Conservation (phyloP, 2,797 vertebrate species). For the Hippopotamyrus pictus region DNA sequence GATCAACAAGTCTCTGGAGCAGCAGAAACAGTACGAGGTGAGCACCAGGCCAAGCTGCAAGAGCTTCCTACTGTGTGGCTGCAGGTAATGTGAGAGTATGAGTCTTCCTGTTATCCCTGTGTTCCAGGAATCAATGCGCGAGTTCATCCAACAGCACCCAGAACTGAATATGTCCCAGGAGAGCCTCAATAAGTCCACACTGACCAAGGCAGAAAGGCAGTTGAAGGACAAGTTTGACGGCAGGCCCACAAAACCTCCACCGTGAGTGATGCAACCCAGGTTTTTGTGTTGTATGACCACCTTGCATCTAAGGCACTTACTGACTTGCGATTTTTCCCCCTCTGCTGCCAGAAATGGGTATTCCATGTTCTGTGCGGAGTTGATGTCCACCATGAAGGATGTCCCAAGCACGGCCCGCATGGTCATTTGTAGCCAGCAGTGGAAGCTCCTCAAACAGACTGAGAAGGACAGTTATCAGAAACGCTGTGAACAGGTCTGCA, state of each 20-base stretch:
- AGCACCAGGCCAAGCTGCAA: neutral
- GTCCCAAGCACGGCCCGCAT: constrained; percentile 96
- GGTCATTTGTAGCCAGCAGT: constrained; percentile 96
- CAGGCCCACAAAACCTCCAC: constrained; percentile 72
- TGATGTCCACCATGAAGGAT: constrained; percentile 98
- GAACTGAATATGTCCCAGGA: constrained; percentile 87
- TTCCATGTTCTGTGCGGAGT: constrained; percentile 94
- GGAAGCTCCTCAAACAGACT: constrained; percentile 86
- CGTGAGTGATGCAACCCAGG: constrained; percentile 53
- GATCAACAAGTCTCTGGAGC: constrained; percentile 96
- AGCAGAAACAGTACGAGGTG: constrained; percentile 90
- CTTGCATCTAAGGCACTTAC: neutral
- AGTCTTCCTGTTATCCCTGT: constrained; percentile 34
- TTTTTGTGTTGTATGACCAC: neutral
- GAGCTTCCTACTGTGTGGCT: neutral
- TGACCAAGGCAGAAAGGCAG: constrained; percentile 66
- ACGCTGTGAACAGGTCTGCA: constrained; percentile 87
- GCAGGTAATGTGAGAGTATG: constrained; percentile 43
- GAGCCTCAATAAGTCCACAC: constrained; percentile 39
- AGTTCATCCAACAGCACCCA: constrained; percentile 92
- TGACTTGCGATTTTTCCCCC: neutral
- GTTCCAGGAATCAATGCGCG: constrained; percentile 78
- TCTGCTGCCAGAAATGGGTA: constrained; percentile 79
- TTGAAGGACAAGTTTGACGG: constrained; percentile 81
- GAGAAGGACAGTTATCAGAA: constrained; percentile 95